A percentile compares a stretch with the other conserved stretches of the same genome.
Evolutionary conservation across 2,797 vertebrate genomes (phyloP).

Genomic region (Avahi laniger): DNA sequence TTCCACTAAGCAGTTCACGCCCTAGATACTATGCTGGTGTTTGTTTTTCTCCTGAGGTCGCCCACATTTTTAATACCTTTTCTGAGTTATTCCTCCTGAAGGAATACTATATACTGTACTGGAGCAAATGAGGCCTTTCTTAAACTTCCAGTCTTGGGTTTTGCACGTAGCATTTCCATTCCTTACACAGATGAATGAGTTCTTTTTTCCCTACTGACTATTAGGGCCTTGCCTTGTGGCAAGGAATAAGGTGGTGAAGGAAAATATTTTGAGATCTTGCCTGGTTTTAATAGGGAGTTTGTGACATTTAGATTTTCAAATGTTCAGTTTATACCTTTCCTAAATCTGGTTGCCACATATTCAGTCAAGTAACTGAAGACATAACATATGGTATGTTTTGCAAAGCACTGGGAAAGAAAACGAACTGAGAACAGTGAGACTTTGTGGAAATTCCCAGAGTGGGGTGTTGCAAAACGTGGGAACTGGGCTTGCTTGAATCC

Average conservation of each 20-base stretch:
- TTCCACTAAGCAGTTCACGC: not conserved
- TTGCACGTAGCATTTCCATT: not conserved
- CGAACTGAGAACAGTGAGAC: not conserved
- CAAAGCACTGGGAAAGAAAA: not conserved
- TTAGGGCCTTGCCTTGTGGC: not conserved
- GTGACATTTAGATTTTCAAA: slow-evolving; percentile 13
- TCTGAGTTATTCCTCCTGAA: not conserved
- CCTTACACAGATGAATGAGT: not conserved
- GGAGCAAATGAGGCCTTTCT: slow-evolving; percentile 46
- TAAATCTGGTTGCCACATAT: not conserved
- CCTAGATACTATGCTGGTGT: not conserved
- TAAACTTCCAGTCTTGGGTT: not conserved
- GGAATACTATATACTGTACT: not conserved
- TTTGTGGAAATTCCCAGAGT: not conserved
- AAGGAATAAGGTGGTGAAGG: slow-evolving; percentile 27
- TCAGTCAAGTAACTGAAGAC: not conserved
- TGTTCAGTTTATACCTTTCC: not conserved
- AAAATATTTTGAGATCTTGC: slow-evolving; percentile 39
- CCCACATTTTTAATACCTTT: not conserved
- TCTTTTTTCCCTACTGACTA: slow-evolving; percentile 13
- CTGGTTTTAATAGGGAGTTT: slow-evolving; percentile 28
- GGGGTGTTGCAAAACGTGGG: not conserved
- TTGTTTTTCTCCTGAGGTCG: slow-evolving; percentile 46
- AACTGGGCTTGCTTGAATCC: not conserved
- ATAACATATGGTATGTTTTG: not conserved